phyloP scores from a whole-genome alignment of 2,113 vertebrate genomes.

The Ceyx cyanopectus region DNA sequence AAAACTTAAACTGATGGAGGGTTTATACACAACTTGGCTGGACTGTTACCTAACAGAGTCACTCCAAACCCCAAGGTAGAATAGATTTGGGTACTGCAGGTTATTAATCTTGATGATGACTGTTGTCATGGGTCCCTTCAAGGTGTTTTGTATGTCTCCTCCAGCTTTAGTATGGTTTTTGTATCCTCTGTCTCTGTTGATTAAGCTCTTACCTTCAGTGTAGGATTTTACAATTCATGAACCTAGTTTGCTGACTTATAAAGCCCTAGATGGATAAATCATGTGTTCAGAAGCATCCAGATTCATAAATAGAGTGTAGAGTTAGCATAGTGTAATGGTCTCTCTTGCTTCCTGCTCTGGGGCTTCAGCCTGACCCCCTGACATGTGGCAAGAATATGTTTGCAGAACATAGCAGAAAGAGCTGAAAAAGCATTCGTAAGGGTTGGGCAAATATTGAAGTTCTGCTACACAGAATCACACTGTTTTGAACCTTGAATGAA shows the following conservation, averaged over 20 bases:
- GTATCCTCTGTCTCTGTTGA: not conserved
- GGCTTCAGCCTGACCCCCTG: not conserved
- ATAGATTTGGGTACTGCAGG: not conserved
- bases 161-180: conserved; percentile 1
- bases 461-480: not conserved
- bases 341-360: not conserved
- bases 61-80: not conserved
- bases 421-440: not conserved
- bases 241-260: not conserved
- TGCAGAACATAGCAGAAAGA: not conserved
- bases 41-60: not conserved
- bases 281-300: not conserved
- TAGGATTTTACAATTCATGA: not conserved
- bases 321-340: not conserved
- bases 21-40: conserved; percentile 35
- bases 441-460: not conserved
- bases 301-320: not conserved
- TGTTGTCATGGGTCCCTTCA: not conserved
- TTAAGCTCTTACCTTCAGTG: not conserved
- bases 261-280: not conserved
- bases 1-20: not conserved
- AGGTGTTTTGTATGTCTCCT: not conserved
- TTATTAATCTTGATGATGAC: not conserved
- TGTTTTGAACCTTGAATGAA: not conserved
- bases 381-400: not conserved